A percentile compares a stretch with the other conserved stretches of the same genome.
These are phyloP conservation scores for Calosoma granatense DNA, from an alignment of 1,140 invertebrate species.

Conservation along the genomic window DNA sequence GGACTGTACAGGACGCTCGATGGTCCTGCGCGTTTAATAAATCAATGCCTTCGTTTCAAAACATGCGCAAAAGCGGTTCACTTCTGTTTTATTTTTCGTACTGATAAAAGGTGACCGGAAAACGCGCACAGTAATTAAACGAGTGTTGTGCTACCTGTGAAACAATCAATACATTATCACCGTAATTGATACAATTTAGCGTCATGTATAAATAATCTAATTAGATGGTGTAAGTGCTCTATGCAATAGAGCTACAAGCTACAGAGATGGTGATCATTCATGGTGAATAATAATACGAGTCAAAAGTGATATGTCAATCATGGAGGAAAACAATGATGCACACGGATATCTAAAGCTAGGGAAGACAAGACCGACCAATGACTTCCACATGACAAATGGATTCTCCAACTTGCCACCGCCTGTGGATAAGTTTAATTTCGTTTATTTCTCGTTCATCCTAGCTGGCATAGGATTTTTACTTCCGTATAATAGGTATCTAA, in stretches of 20 bases:
- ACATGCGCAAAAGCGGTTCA: neutral
- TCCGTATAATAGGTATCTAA: constrained; percentile 79
- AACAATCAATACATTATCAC: neutral
- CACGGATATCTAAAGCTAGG: constrained; percentile 37
- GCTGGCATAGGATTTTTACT: constrained; percentile 84
- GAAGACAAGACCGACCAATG: constrained; percentile 41
- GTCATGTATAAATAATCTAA: neutral
- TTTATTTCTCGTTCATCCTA: constrained; percentile 70
- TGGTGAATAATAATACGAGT: neutral
- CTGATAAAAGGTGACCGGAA: neutral
- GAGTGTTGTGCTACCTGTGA: neutral
- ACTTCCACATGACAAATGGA: constrained; percentile 36
- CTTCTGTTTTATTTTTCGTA: neutral
- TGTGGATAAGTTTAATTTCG: constrained; percentile 62
- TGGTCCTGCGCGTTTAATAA: constrained; percentile 2
- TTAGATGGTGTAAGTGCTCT: neutral
- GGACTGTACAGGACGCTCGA: no score
- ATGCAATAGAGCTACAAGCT: neutral
- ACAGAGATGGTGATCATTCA: neutral
- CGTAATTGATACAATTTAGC: neutral
- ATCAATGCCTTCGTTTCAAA: constrained; percentile 1
- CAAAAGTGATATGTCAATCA: constrained; percentile 12
- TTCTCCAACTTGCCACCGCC: constrained; percentile 52
- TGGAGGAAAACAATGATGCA: constrained; percentile 23
- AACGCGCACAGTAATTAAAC: neutral